Evolutionary conservation across 2,888 invertebrate genomes (phyloP).

Genomic region (Plagodis pulveraria): DNA sequence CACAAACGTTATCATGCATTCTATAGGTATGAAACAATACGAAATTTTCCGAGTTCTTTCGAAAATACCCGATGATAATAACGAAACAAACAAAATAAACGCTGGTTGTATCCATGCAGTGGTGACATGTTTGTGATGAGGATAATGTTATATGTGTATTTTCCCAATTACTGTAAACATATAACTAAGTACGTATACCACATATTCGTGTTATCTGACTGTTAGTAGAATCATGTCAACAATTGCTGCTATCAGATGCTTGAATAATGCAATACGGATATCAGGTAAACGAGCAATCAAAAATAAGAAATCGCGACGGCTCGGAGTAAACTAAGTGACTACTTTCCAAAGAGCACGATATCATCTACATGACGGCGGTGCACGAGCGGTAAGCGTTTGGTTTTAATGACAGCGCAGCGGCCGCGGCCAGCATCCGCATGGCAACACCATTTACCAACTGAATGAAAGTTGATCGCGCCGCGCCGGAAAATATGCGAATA

Average conservation of each 20-base stretch:
- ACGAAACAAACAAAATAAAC: neutral
- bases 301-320: slow-evolving; percentile 49
- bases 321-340: slow-evolving; percentile 61
- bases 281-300: slow-evolving; percentile 38
- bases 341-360: slow-evolving; percentile 81
- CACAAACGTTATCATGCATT: slow-evolving; percentile 24
- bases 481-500: slow-evolving; percentile 66
- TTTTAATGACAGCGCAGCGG: slow-evolving; percentile 70
- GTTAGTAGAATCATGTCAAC: neutral
- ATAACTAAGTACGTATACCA: no score
- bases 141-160: no score
- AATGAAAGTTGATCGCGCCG: slow-evolving; percentile 79
- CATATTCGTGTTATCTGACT: no score
- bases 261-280: slow-evolving; percentile 25
- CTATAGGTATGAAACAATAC: slow-evolving; percentile 7
- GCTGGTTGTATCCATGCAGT: no score
- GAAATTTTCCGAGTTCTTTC: slow-evolving; percentile 3
- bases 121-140: no score
- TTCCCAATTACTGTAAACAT: no score
- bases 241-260: neutral
- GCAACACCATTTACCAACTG: slow-evolving; percentile 79
- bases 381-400: slow-evolving; percentile 74
- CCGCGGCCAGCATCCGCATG: slow-evolving; percentile 79
- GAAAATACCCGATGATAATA: neutral
- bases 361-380: slow-evolving; percentile 76